Evolutionary conservation across 2,888 invertebrate genomes (phyloP).

Genomic region (Lutraria lutraria): DNA sequence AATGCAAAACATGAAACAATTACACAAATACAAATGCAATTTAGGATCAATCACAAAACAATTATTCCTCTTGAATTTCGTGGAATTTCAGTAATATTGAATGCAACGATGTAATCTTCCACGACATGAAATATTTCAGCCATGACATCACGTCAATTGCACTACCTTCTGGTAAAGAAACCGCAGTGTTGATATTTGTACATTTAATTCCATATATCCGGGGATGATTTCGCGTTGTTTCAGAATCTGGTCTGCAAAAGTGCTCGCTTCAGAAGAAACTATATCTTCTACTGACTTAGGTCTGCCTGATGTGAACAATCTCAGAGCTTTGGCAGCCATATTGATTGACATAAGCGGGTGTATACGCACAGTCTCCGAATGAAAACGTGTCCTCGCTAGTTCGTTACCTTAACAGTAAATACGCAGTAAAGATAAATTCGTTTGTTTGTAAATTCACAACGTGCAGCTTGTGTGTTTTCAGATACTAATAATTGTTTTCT

Average conservation of each 20-base stretch:
- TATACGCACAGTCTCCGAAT: constrained; percentile 55
- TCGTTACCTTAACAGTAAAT: constrained; percentile 51
- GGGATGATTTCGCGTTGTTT: neutral
- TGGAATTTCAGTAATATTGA: neutral
- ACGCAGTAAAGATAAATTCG: too few relatives aligned
- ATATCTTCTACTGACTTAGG: constrained; percentile 53
- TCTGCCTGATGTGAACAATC: constrained; percentile 54
- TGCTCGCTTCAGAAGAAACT: constrained; percentile 21
- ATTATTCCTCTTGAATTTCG: neutral
- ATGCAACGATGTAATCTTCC: constrained; percentile 52
- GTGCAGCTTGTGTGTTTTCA: too few relatives aligned
- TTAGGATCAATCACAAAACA: too few relatives aligned
- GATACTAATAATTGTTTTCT: too few relatives aligned
- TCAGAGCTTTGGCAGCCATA: constrained; percentile 50
- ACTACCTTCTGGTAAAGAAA: constrained; percentile 68
- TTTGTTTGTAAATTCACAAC: too few relatives aligned
- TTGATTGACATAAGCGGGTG: constrained; percentile 54
- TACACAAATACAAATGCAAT: too few relatives aligned
- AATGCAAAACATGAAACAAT: too few relatives aligned
- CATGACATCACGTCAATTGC: constrained; percentile 73
- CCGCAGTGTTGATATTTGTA: constrained; percentile 42
- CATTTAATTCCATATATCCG: constrained; percentile 32
- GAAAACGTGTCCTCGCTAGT: constrained; percentile 42
- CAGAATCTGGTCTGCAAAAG: constrained; percentile 2
- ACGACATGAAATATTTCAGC: constrained; percentile 62